phyloP scores from a whole-genome alignment of 1,140 invertebrate species.

The Xylocopa sonorina region DNA sequence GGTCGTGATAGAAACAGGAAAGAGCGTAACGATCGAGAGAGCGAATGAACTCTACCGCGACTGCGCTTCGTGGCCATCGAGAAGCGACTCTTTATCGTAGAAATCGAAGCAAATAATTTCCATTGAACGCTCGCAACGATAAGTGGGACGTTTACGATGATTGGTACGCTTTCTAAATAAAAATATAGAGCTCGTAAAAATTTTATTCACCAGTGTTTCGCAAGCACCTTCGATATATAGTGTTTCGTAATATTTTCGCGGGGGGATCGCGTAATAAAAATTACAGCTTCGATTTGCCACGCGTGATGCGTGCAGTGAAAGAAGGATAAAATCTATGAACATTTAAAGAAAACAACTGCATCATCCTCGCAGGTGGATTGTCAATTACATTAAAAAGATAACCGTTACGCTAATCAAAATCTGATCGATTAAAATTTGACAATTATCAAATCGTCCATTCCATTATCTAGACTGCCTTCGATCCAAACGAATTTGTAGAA shows the following conservation, averaged over 20 bases:
- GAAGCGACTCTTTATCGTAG: not conserved
- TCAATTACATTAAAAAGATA: constrained; percentile 28
- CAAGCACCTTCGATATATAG: constrained; percentile 40
- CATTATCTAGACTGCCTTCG: constrained; percentile 28
- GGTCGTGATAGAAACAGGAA: not conserved
- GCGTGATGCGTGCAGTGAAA: not conserved
- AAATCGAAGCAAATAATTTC: not conserved
- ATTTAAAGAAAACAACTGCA: not conserved
- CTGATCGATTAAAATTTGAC: not conserved
- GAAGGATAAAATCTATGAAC: constrained; percentile 3
- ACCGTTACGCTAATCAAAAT: not conserved
- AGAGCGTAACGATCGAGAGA: constrained; percentile 28
- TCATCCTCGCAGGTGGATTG: constrained; percentile 11
- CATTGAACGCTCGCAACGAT: constrained; percentile 28
- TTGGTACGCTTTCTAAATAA: constrained; percentile 36
- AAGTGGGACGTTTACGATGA: constrained; percentile 26
- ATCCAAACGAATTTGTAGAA: constrained; percentile 19
- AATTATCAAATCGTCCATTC: constrained; percentile 5
- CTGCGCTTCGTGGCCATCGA: not conserved
- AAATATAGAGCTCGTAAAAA: constrained; percentile 48
- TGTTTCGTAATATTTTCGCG: constrained; percentile 13
- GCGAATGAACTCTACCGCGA: constrained; percentile 2
- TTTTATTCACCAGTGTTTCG: constrained; percentile 19
- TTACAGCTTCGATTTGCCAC: not conserved
- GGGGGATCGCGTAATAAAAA: constrained; percentile 15